Conservation (phyloP, 1,140 invertebrate species). For the Scaptomyza montana region DNA sequence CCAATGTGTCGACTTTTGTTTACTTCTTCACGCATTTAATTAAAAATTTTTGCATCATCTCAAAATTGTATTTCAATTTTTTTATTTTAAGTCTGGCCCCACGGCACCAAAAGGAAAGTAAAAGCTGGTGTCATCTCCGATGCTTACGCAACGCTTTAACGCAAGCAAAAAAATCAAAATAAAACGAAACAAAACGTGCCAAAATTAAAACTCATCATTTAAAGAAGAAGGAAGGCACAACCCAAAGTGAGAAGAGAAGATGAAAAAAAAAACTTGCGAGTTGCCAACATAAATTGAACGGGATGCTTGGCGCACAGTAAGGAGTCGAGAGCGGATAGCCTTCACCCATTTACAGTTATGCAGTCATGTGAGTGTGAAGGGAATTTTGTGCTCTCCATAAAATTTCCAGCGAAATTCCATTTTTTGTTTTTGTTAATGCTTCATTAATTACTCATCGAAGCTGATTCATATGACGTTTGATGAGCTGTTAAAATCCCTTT, state of each 20-base stretch:
- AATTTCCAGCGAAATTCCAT: no score
- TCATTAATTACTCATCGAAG: background rate
- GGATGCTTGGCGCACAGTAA: slow-evolving; percentile 21
- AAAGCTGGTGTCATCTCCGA: slow-evolving; percentile 60
- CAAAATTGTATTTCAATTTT: slow-evolving; percentile 34
- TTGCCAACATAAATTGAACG: slow-evolving; percentile 17
- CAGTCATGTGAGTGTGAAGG: no score
- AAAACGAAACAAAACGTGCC: slow-evolving; percentile 38
- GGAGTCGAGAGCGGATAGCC: slow-evolving; percentile 49
- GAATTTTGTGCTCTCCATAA: no score
- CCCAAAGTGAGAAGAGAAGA: slow-evolving; percentile 14
- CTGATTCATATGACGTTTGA: background rate
- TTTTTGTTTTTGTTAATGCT: no score
- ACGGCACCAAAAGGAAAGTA: slow-evolving; percentile 65
- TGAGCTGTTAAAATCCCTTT: background rate
- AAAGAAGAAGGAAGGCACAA: slow-evolving; percentile 47
- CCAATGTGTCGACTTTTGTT: slow-evolving; percentile 1
- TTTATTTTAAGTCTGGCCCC: slow-evolving; percentile 10
- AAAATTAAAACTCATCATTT: slow-evolving; percentile 73
- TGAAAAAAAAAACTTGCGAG: slow-evolving; percentile 46
- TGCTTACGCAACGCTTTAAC: slow-evolving; percentile 64
- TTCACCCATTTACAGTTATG: slow-evolving; percentile 47
- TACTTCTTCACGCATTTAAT: slow-evolving; percentile 13
- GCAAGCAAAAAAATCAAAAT: slow-evolving; percentile 26
- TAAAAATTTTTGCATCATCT: slow-evolving; percentile 33